Base-by-base conservation (phyloP, 2,797 vertebrate species). In the Phalanger gymnotis region DNA sequence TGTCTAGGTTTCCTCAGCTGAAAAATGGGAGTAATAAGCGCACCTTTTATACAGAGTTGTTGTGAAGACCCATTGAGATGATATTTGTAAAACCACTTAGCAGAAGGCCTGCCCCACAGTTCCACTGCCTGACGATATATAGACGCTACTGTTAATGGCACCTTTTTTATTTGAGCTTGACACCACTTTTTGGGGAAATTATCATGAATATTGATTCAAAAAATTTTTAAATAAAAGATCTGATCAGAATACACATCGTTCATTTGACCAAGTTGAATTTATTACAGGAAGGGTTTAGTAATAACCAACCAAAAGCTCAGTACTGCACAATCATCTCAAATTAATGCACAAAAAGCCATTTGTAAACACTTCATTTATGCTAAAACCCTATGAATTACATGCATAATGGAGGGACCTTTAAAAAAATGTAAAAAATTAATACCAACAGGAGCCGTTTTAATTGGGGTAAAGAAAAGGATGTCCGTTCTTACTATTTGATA, bases 31-130 rank as follows among this genome's bases (percentile, higher is more conserved):
- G 7, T n/a, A n/a, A 66, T n/a, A n/a, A 66, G 61, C 2, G 5
- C 2, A 40, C 6, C 34, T 66, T n/a, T 14, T 16, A 40, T 11
- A 3, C 2, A 3, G n/a, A 5, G 0, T 9, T 40, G n/a, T 40
- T 7, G 1, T 40, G 66, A 73, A 16, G 14, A 73, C 40, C 19
- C 66, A 40, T 61, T 40, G 34, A n/a, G 4, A 12, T 61, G n/a
- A 55, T 25, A 25, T 55, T 55, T 55, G 19, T 55, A 28, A 56
- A 56, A 19, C 5, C 7, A 3, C 57, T 30, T 58, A 58, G 30
- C 57, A 31, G 10, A 58, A 31, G 30, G 30, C 58, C 4, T 61
- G 12, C 57, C 30, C 11, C 30, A 31, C 11, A 31, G 57, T 58
- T 31, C 30, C 12, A 31, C 30, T 40, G 34, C n/a, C 34, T 73